Percentiles rank a stretch among this genome's conserved stretches.
These are phyloP conservation scores for Psilanteris sp. DNA, from an alignment of 1,140 invertebrate species.

Conservation along the genomic window DNA sequence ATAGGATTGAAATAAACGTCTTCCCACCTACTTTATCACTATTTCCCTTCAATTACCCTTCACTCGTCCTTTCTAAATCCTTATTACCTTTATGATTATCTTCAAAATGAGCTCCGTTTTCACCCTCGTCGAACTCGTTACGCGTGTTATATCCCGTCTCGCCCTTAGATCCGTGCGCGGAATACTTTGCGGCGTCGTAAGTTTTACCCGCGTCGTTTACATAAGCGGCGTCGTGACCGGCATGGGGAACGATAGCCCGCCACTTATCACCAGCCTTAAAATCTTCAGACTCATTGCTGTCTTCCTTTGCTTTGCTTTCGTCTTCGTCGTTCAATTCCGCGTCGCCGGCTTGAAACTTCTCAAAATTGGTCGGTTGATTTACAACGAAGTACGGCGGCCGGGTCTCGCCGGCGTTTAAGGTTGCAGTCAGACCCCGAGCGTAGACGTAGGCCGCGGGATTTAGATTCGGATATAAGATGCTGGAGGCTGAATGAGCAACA, in stretches of 20 bases:
- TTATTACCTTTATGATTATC: constrained; percentile 67
- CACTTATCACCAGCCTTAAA: constrained; percentile 15
- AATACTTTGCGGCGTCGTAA: constrained; percentile 81
- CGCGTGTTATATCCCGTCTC: constrained; percentile 83
- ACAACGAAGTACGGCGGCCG: neutral
- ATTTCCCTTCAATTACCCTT: neutral
- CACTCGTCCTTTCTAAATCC: constrained; percentile 5
- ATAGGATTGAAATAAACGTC: too few species aligned
- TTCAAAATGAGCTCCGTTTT: constrained; percentile 72
- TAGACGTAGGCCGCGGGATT: constrained; percentile 8
- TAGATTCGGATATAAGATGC: constrained; percentile 25
- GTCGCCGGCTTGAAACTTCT: neutral
- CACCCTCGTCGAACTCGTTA: constrained; percentile 81
- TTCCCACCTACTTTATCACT: neutral
- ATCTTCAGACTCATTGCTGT: constrained; percentile 19
- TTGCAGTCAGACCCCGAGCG: neutral
- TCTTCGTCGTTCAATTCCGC: constrained; percentile 3
- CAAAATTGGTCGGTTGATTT: neutral
- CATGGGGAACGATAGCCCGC: constrained; percentile 19
- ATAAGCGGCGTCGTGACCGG: constrained; percentile 56
- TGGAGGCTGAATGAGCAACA: constrained; percentile 62
- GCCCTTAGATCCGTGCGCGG: constrained; percentile 80
- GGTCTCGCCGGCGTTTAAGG: neutral
- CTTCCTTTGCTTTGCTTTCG: constrained; percentile 2
- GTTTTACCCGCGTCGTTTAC: constrained; percentile 80